Evolutionary conservation across 2,888 invertebrate species (phyloP).

Genomic region (Sesamia inferens): DNA sequence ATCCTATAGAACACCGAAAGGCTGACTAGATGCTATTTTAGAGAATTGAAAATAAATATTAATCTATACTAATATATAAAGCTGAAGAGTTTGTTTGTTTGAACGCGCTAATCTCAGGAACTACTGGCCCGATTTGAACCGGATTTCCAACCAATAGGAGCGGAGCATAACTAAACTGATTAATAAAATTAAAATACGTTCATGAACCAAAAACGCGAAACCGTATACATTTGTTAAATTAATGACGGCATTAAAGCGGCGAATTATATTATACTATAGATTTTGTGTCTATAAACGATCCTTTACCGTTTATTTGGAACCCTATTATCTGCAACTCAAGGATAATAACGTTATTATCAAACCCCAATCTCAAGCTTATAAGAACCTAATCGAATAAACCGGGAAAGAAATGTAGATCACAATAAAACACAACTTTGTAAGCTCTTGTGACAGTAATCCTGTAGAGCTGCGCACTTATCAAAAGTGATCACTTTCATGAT

Average conservation of each 20-base stretch:
- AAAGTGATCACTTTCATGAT: constrained; percentile 57
- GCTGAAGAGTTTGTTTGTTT: too few relatives aligned
- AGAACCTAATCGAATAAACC: constrained; percentile 47
- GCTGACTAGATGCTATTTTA: too few relatives aligned
- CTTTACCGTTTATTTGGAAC: background rate
- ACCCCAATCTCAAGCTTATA: constrained; percentile 29
- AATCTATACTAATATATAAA: too few relatives aligned
- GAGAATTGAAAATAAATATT: too few relatives aligned
- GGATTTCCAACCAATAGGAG: too few relatives aligned
- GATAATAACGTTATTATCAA: constrained; percentile 27
- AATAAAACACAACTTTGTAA: constrained; percentile 57
- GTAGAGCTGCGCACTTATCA: constrained; percentile 50
- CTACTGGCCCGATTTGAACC: too few relatives aligned
- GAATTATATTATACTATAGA: background rate
- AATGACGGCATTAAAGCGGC: background rate
- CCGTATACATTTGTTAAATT: too few relatives aligned
- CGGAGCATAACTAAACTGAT: too few relatives aligned
- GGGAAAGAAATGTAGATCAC: constrained; percentile 53
- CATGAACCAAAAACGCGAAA: too few relatives aligned
- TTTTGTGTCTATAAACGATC: background rate
- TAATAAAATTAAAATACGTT: too few relatives aligned
- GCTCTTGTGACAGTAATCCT: constrained; percentile 57
- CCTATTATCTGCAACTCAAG: background rate
- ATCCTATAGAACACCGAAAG: too few relatives aligned
- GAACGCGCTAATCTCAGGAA: too few relatives aligned